A percentile compares a stretch with the other conserved stretches of the same genome.
phyloP scores from a whole-genome alignment of 2,888 invertebrate genomes.

The Phymatocera aterrima region DNA sequence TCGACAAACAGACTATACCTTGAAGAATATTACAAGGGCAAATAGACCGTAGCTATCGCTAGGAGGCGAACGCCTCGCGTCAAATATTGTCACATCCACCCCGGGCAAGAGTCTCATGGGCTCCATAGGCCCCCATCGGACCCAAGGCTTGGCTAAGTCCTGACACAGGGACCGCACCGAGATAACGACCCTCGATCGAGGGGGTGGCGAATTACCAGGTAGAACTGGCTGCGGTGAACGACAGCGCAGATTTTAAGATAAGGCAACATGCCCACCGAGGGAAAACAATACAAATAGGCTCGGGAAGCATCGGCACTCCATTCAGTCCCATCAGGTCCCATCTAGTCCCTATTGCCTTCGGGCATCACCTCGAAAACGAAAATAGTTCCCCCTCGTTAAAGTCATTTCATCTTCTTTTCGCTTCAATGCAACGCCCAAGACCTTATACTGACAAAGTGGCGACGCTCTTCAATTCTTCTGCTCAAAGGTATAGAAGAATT shows the following conservation, averaged over 20 bases:
- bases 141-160: background rate
- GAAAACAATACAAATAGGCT: conserved; percentile 53
- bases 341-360: conserved; percentile 11
- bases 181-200: conserved; percentile 61
- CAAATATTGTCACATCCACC: conserved; percentile 67
- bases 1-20: conserved; percentile 67
- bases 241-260: conserved; percentile 45
- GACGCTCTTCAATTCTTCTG: conserved; percentile 3
- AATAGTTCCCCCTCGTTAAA: conserved; percentile 41
- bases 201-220: conserved; percentile 64
- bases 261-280: conserved; percentile 48
- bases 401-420: conserved; percentile 42
- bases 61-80: conserved; percentile 53
- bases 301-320: conserved; percentile 30
- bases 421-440: conserved; percentile 19
- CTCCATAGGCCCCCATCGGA: conserved; percentile 7
- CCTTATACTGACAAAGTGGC: background rate
- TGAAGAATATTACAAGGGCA: conserved; percentile 68
- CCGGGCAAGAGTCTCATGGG: conserved; percentile 39
- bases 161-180: conserved; percentile 46
- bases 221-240: conserved; percentile 47
- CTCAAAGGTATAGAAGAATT: background rate
- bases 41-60: conserved; percentile 61
- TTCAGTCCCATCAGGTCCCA: conserved; percentile 23
- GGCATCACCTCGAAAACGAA: conserved; percentile 22